These are phyloP conservation scores for Heteromurus nitidus DNA, from an alignment of 2,888 invertebrate genomes.

Conservation along the genomic window DNA sequence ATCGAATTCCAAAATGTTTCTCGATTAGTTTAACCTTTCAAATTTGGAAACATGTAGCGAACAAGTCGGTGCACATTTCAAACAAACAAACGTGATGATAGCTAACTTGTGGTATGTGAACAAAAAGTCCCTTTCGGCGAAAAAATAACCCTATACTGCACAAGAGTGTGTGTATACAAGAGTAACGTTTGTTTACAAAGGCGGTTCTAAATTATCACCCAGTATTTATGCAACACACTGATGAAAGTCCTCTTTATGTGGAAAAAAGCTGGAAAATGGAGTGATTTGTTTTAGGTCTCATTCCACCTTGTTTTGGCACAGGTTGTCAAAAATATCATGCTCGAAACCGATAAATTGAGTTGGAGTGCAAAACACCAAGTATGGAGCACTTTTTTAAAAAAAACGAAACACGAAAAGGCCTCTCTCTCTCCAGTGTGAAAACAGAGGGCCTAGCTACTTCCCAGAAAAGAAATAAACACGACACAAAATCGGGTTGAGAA, in stretches of 20 bases:
- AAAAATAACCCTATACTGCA: too few relatives aligned
- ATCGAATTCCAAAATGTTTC: too few relatives aligned
- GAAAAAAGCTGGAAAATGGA: not conserved
- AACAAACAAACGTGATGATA: too few relatives aligned
- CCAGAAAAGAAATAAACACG: conserved; percentile 34
- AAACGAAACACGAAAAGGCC: not conserved
- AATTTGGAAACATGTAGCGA: too few relatives aligned
- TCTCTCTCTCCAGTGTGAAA: not conserved
- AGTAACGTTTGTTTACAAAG: conserved; percentile 31
- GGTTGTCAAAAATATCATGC: conserved; percentile 25
- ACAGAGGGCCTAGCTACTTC: not conserved
- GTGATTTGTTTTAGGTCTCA: not conserved
- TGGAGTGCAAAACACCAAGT: not conserved
- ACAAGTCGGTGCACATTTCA: too few relatives aligned
- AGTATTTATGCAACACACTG: not conserved
- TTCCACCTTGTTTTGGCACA: conserved; percentile 24
- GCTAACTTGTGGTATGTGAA: too few relatives aligned
- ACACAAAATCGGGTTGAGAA: not conserved
- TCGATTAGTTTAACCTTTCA: too few relatives aligned
- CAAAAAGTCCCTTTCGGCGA: too few relatives aligned
- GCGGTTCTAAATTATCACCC: conserved; percentile 21
- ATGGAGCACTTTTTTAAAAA: not conserved
- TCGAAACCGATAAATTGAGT: too few relatives aligned
- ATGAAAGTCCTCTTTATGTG: not conserved
- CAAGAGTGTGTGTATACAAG: not conserved